Evolutionary conservation across 2,888 invertebrate genomes (phyloP), one percentile per base, ranked within the genome.

Genomic region (Meiosimyza platycephala): DNA sequence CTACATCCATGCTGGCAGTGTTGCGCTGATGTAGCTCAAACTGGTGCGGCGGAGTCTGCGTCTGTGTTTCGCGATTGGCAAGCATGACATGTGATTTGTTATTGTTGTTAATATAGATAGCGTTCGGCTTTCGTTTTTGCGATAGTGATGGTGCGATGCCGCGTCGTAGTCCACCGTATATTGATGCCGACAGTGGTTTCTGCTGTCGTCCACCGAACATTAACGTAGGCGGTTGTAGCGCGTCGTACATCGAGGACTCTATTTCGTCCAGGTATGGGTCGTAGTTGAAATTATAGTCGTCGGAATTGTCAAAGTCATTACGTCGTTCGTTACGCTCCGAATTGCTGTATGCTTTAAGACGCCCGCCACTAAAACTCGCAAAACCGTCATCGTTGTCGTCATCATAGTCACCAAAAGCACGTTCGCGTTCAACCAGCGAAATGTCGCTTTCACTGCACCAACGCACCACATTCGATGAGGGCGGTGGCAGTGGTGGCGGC

Each of bases 361-460:
- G 68, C 18, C 72, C 64, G 51, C 62, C 63, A 13, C 40, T 60
- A 16, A 60, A 40, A 33, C 68, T 63, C 12, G 72, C 72, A 71
- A 71, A 64, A 63, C 67, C 52, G 22, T 48, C n/a, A 12, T 73
- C 64, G 9, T 51, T 60, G 33, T 71, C 74, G 52, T 57, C 69
- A 13, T n/a, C 72, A 65, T 72, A 76, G 52, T 76, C 75, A 7
- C 76, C 74, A 55, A 67, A 59, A 16, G 55, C 22, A 77, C 72
- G 78, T 78, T 57, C 76, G 79, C 79, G 78, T 75, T 79, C 80
- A 75, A 82, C 72, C 72, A 80, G 76, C 5, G 82, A 81, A 62
- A 87, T 80, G 75, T 87, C 87, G 77, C 85, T 87, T 80, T 87
- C 87, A 78, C 87, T 87, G 73, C 84, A 85, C 85, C 86, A 87